These are phyloP conservation scores for Adelphocoris suturalis DNA, from an alignment of 2,888 invertebrate genomes.

Conservation along the genomic window DNA sequence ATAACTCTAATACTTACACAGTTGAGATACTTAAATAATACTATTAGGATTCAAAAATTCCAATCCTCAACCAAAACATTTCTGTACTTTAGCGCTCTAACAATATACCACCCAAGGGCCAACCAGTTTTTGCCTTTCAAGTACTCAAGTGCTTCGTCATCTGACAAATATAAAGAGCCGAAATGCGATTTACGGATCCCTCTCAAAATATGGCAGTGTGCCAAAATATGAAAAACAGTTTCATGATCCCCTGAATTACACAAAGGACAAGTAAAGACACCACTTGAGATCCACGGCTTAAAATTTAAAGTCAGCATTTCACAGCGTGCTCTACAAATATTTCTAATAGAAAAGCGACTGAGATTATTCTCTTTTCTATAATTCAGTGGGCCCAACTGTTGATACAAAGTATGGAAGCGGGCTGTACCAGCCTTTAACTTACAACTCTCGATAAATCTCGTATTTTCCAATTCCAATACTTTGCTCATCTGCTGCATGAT, in stretches of 20 bases:
- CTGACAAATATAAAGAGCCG: neutral
- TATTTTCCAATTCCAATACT: neutral
- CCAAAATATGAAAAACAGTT: neutral
- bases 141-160: neutral
- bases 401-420: neutral
- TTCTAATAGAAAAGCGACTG: neutral
- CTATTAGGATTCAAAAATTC: neutral
- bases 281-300: neutral
- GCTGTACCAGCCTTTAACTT: too few relatives aligned
- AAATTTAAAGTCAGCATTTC: neutral
- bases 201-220: neutral
- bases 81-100: neutral
- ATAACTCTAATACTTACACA: too few relatives aligned
- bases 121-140: neutral
- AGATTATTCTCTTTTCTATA: too few relatives aligned
- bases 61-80: neutral
- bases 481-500: neutral
- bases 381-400: neutral
- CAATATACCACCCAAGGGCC: neutral
- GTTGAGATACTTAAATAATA: too few relatives aligned
- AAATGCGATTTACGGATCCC: neutral
- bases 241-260: neutral
- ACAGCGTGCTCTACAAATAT: neutral
- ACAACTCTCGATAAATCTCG: neutral
- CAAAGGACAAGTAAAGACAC: neutral